Percentiles rank a stretch among this genome's conserved stretches.
phyloP scores from a whole-genome alignment of 2,888 invertebrate genomes.

The Tiphia femorata region DNA sequence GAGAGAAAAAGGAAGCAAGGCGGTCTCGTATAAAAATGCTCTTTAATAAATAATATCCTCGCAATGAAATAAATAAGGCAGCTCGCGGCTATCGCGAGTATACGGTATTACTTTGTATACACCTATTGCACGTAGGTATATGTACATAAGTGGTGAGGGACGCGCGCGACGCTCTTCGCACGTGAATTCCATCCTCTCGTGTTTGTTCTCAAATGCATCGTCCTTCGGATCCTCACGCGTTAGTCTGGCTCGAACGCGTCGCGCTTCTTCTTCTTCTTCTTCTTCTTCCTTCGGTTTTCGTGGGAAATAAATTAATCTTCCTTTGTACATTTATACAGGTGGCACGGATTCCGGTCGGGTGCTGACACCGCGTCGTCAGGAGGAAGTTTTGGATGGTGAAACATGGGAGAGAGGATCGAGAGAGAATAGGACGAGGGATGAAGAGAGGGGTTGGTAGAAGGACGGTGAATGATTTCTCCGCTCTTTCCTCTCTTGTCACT shows the following conservation, averaged over 20 bases:
- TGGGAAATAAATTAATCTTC: conserved; percentile 57
- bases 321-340: conserved; percentile 67
- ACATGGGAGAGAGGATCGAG: conserved; percentile 17
- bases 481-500: too few relatives aligned
- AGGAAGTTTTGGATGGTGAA: too few relatives aligned
- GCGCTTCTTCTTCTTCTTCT: background rate
- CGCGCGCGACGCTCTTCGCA: too few relatives aligned
- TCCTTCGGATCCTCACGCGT: too few relatives aligned
- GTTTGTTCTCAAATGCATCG: too few relatives aligned
- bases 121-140: conserved; percentile 39
- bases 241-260: too few relatives aligned
- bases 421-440: too few relatives aligned
- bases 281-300: background rate
- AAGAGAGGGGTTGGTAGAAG: too few relatives aligned
- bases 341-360: conserved; percentile 44
- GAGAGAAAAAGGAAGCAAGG: conserved; percentile 16
- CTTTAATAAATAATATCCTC: conserved; percentile 65
- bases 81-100: conserved; percentile 24
- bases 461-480: too few relatives aligned
- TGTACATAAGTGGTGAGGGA: conserved; percentile 19
- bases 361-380: too few relatives aligned
- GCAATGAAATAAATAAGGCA: conserved; percentile 63
- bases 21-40: conserved; percentile 60
- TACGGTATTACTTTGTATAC: conserved; percentile 23
- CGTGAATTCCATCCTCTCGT: too few relatives aligned